phyloP scores from a whole-genome alignment of 1,140 invertebrate species.

The Portunus trituberculatus region DNA sequence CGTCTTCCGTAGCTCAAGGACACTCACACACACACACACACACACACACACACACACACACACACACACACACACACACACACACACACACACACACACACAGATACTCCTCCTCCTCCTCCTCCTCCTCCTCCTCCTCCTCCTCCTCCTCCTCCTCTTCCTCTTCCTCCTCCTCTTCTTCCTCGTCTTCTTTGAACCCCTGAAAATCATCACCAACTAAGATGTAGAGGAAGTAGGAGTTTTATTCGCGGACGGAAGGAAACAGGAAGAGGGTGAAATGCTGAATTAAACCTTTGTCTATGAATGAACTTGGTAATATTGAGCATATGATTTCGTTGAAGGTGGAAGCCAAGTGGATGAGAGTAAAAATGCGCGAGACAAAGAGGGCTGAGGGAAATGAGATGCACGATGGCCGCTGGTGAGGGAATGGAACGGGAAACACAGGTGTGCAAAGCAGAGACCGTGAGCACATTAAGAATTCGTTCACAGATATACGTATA shows the following conservation, averaged over 20 bases:
- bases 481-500: no score
- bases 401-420: background rate
- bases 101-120: no score
- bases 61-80: no score
- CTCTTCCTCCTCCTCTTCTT: background rate
- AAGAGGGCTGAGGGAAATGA: background rate
- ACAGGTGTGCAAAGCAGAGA: background rate
- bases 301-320: background rate
- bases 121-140: background rate
- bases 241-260: background rate
- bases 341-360: background rate
- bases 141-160: constrained; percentile 1
- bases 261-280: background rate
- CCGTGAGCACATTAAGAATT: no score
- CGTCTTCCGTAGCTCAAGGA: background rate
- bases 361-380: background rate
- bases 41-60: no score
- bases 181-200: background rate
- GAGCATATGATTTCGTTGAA: background rate
- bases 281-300: background rate
- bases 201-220: background rate
- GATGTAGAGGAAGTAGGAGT: background rate
- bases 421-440: background rate
- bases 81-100: no score
- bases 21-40: background rate